These are phyloP conservation scores for Sarcophilus harrisii DNA, from an alignment of 2,797 vertebrate genomes.

Conservation along the genomic window DNA sequence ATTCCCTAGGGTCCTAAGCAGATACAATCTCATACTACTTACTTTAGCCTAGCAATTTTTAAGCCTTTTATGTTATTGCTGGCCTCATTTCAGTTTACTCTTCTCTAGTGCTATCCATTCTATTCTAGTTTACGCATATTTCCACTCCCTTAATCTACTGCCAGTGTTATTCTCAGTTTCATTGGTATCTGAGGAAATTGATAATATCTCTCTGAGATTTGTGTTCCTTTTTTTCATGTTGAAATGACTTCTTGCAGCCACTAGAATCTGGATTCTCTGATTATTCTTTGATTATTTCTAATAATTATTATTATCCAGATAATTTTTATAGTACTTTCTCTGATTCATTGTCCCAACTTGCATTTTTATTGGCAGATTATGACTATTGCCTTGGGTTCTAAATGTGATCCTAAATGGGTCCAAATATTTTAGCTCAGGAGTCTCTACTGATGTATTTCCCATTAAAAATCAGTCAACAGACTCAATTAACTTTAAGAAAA, in stretches of 20 bases:
- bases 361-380: not conserved
- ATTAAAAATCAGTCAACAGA: not conserved
- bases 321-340: not conserved
- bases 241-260: not conserved
- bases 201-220: not conserved
- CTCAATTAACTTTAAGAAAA: not conserved
- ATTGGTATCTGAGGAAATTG: conserved; percentile 1
- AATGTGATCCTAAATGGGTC: not conserved
- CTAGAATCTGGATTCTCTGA: not conserved
- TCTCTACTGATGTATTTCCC: not conserved
- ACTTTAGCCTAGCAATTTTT: not conserved
- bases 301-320: not conserved
- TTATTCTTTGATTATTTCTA: not conserved
- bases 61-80: not conserved
- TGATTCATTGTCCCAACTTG: not conserved
- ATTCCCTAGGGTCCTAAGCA: not conserved
- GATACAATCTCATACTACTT: not conserved
- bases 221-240: not conserved
- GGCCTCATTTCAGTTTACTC: not conserved
- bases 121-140: not conserved
- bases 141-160: not conserved
- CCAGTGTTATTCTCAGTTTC: not conserved
- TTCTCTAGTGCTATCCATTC: not conserved
- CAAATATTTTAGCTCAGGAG: not conserved
- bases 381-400: not conserved